phyloP scores from a whole-genome alignment of 2,888 invertebrate genomes.

The Epinotia brunnichana region DNA sequence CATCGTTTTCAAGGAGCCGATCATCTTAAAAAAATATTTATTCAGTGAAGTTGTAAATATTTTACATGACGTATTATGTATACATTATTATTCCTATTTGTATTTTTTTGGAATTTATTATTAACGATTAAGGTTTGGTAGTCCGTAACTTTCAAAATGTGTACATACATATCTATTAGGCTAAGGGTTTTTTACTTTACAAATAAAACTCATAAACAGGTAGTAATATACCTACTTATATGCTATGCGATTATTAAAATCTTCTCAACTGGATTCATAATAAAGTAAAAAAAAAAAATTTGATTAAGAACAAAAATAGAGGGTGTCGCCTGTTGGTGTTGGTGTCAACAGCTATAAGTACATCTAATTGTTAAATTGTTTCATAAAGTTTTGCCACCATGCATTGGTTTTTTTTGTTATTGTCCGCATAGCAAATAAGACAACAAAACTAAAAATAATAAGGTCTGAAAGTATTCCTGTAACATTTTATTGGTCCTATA shows the following conservation, averaged over 20 bases:
- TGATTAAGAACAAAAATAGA: not conserved
- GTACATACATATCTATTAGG: conserved; percentile 83
- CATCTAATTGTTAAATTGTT: not conserved
- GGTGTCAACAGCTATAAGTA: not conserved
- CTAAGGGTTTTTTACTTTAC: conserved; percentile 66
- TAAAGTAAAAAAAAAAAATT: too few species aligned
- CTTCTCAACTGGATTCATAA: too few species aligned
- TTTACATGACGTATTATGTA: conserved; percentile 59
- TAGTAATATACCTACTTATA: conserved; percentile 18
- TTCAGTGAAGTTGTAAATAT: conserved; percentile 80
- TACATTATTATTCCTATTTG: conserved; percentile 45
- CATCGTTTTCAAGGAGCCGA: conserved; percentile 29
- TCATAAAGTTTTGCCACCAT: not conserved
- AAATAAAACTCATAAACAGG: conserved; percentile 25
- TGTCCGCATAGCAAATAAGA: conserved; percentile 35
- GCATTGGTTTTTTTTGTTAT: not conserved
- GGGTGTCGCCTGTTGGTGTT: too few species aligned
- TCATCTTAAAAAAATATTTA: conserved; percentile 52
- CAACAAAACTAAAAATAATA: conserved; percentile 9
- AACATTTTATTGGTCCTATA: conserved; percentile 57
- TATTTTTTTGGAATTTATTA: conserved; percentile 74
- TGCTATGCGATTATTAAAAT: conserved; percentile 24
- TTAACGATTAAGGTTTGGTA: conserved; percentile 76
- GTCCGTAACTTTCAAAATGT: conserved; percentile 76
- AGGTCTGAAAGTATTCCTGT: conserved; percentile 39